Evolutionary conservation across 2,888 invertebrate genomes (phyloP).

Genomic region (Odontocerum albicorne): DNA sequence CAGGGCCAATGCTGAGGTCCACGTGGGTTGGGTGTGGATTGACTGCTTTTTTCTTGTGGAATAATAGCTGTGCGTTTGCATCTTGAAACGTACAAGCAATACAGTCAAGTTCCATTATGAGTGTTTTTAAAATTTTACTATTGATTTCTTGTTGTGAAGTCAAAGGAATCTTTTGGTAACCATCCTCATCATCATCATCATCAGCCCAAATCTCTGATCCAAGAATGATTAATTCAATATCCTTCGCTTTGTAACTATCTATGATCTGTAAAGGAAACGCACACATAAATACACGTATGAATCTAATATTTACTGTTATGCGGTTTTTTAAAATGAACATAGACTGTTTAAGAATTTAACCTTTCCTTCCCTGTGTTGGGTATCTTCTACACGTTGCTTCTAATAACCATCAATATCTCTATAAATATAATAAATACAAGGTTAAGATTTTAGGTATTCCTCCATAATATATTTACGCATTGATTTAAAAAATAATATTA

Average conservation of each 20-base stretch:
- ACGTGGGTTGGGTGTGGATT: slow-evolving; percentile 66
- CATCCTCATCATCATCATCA: slow-evolving; percentile 43
- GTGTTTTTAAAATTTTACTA: slow-evolving; percentile 42
- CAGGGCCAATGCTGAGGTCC: slow-evolving; percentile 60
- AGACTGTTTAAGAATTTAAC: too few species aligned
- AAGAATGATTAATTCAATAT: slow-evolving; percentile 65
- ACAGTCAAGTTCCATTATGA: slow-evolving; percentile 51
- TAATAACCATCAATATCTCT: too few species aligned
- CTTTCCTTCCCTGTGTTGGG: too few species aligned
- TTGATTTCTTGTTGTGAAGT: slow-evolving; percentile 41
- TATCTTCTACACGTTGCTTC: too few species aligned
- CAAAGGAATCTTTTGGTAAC: slow-evolving; percentile 41
- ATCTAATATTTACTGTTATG: too few species aligned
- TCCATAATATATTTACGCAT: too few species aligned
- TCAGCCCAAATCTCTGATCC: slow-evolving; percentile 52
- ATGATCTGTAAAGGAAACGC: slow-evolving; percentile 50
- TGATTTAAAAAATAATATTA: too few species aligned
- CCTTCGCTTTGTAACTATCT: slow-evolving; percentile 56
- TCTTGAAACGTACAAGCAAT: slow-evolving; percentile 59
- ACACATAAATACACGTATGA: too few species aligned
- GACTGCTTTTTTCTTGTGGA: slow-evolving; percentile 54
- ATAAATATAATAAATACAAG: too few species aligned
- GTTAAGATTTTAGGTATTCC: too few species aligned
- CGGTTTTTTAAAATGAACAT: too few species aligned
- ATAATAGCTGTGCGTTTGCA: slow-evolving; percentile 61